Evolutionary conservation across 1,140 invertebrate genomes (phyloP).

Genomic region (Formica exsecta): DNA sequence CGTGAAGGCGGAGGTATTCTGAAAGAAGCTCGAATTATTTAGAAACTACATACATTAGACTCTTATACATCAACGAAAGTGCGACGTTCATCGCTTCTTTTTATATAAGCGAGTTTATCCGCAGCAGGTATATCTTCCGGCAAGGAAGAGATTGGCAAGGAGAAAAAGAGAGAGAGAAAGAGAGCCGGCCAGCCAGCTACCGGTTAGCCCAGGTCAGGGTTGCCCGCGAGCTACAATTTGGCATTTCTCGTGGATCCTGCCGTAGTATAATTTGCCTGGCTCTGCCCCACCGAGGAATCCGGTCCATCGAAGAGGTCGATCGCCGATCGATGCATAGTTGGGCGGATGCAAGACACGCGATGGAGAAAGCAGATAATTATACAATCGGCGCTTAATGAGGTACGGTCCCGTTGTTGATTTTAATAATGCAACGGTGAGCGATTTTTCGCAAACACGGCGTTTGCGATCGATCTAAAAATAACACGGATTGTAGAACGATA

Average conservation of each 20-base stretch:
- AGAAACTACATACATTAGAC: background rate
- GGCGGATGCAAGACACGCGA: conserved; percentile 71
- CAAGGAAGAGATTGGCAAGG: conserved; percentile 23
- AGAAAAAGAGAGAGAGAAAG: conserved; percentile 47
- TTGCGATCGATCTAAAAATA: conserved; percentile 25
- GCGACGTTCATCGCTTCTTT: background rate
- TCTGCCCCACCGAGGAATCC: conserved; percentile 53
- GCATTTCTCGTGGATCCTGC: conserved; percentile 64
- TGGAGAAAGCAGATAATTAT: conserved; percentile 81
- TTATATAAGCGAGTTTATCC: background rate
- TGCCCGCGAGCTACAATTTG: conserved; percentile 70
- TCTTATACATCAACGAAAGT: conserved; percentile 36
- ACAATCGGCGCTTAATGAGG: conserved; percentile 82
- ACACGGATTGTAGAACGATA: background rate
- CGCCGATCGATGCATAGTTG: conserved; percentile 9
- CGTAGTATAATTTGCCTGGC: conserved; percentile 61
- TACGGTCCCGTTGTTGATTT: conserved; percentile 48
- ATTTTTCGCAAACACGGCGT: background rate
- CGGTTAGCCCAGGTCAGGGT: conserved; percentile 76
- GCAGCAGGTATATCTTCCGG: conserved; percentile 57
- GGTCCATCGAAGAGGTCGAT: conserved; percentile 20
- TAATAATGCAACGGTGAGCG: background rate
- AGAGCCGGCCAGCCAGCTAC: conserved; percentile 62
- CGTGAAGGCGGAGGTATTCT: background rate
- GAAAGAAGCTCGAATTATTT: background rate